Conservation (phyloP, 2,797 vertebrate species). For the Podargus strigoides region DNA sequence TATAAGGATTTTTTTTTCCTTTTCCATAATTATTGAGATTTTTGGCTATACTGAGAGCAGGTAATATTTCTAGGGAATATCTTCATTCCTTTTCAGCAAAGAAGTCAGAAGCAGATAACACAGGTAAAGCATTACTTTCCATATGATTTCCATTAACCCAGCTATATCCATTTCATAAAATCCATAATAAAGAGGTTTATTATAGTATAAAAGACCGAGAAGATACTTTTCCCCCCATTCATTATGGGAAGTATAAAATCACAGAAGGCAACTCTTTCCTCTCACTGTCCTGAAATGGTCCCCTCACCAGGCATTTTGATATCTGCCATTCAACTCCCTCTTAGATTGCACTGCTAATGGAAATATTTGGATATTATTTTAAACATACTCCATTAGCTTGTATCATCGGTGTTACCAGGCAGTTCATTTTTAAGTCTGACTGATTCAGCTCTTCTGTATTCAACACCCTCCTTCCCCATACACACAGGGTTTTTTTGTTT, state of each 20-base stretch:
- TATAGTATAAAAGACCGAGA: neutral
- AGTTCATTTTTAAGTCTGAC: neutral
- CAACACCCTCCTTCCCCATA: neutral
- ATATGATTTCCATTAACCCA: slow-evolving; percentile 31
- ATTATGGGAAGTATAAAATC: neutral
- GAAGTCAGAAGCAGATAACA: slow-evolving; percentile 27
- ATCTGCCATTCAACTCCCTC: neutral
- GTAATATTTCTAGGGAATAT: neutral
- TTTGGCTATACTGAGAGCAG: neutral
- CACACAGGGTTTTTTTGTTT: neutral
- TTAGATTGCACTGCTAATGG: neutral
- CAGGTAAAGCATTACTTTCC: neutral
- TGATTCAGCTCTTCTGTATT: neutral
- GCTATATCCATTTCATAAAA: slow-evolving; percentile 1
- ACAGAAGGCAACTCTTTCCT: neutral
- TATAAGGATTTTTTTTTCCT: neutral
- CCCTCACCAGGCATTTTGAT: neutral
- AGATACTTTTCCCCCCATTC: neutral
- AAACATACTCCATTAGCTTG: neutral
- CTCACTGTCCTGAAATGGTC: neutral
- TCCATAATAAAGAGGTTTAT: neutral
- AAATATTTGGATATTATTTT: neutral
- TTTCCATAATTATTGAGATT: slow-evolving; percentile 22
- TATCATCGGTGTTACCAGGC: neutral
- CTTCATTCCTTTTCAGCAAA: neutral